Conservation (phyloP, 1,140 invertebrate species). For the Listronotus oregonensis region DNA sequence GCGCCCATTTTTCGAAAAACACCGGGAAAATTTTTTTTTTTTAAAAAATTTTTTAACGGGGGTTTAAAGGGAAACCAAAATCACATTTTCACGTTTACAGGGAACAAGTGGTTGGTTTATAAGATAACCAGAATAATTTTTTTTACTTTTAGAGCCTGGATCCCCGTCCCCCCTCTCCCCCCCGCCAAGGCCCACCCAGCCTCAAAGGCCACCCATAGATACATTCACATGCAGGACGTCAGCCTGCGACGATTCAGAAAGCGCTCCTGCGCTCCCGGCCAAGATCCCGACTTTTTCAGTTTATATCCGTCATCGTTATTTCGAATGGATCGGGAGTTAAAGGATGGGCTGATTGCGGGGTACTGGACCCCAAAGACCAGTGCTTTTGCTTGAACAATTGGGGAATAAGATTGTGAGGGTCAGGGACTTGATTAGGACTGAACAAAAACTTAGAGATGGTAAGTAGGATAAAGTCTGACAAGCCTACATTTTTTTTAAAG, state of each 20-base stretch:
- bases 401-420: conserved; percentile 86
- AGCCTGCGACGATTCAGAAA: conserved; percentile 44
- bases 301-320: conserved; percentile 55
- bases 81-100: no score
- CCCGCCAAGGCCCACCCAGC: conserved; percentile 48
- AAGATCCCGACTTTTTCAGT: conserved; percentile 31
- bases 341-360: conserved; percentile 56
- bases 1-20: no score
- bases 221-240: conserved; percentile 36
- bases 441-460: conserved; percentile 92
- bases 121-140: not conserved
- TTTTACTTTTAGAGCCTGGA: conserved; percentile 49
- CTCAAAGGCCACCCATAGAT: conserved; percentile 38
- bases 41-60: no score
- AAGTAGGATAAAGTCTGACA: conserved; percentile 47
- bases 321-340: conserved; percentile 61
- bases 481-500: no score
- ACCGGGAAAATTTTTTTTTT: no score
- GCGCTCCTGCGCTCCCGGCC: conserved; percentile 9
- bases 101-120: no score
- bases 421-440: conserved; percentile 84
- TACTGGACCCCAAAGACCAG: conserved; percentile 54
- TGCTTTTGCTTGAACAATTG: conserved; percentile 81
- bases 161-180: conserved; percentile 42
- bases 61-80: no score